phyloP scores from a whole-genome alignment of 2,888 invertebrate species.

The Boloria euphrosyne region DNA sequence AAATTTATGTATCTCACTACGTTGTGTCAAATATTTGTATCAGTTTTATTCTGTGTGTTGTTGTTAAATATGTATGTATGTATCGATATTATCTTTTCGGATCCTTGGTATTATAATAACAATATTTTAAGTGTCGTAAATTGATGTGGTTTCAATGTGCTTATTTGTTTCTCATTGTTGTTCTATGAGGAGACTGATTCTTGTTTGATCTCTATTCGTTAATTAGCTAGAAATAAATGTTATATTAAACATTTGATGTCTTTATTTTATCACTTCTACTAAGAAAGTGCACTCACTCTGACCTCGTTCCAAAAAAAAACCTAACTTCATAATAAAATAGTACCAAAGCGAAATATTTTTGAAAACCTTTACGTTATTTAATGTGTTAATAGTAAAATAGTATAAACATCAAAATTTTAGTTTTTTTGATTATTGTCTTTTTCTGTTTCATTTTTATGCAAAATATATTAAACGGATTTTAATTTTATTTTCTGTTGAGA shows the following conservation, averaged over 20 bases:
- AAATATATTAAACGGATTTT: too few relatives aligned
- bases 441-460: too few relatives aligned
- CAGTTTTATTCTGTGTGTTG: background rate
- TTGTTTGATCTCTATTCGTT: slow-evolving; percentile 1
- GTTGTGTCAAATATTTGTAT: background rate
- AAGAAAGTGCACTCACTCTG: too few relatives aligned
- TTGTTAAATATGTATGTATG: background rate
- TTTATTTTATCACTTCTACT: background rate
- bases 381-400: too few relatives aligned
- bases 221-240: slow-evolving; percentile 1
- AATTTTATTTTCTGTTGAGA: too few relatives aligned
- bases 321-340: too few relatives aligned
- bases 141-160: slow-evolving; percentile 6
- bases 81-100: background rate
- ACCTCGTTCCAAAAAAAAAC: too few relatives aligned
- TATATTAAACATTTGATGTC: slow-evolving; percentile 1
- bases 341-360: too few relatives aligned
- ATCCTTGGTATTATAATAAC: background rate
- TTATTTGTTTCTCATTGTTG: background rate
- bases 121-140: background rate
- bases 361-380: too few relatives aligned
- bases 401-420: too few relatives aligned
- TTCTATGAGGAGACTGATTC: slow-evolving; percentile 16
- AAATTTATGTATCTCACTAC: background rate
- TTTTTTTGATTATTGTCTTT: too few relatives aligned